Base-by-base conservation (phyloP, 2,888 invertebrate species). In the Hesperia comma region DNA sequence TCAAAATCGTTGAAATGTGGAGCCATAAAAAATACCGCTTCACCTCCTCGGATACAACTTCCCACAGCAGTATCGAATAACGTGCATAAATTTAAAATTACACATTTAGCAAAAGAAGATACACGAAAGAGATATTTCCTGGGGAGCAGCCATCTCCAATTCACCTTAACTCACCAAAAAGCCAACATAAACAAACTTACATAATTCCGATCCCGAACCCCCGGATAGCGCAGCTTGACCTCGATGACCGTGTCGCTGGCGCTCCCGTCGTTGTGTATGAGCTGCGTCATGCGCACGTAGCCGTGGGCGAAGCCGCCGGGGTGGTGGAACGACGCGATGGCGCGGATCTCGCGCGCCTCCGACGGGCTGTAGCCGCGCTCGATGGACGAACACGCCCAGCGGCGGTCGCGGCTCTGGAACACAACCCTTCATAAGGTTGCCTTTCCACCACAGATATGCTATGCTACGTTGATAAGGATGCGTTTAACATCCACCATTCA, bases 301-400 rank as follows among this genome's bases (percentile, higher is more conserved):
- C 99, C 98, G 85, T 94, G 95, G 0, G 97, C 97, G 85, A 95
- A 97, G 0, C 98, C 97, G 15, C 94, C 93, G 0, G 97, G 97
- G 93, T 98, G 97, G 89, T 98, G 98, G 86, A 99, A 99, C 0
- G 97, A 97, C 1, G 98, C 98, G 69, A 98, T 96, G 2, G 95
- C 98, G 67, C 97, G 94, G 56, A 97, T 92, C 90, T 98, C 97
- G 41, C 96, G 93, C 0, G 97, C 98, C 82, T 98, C 98, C 0
- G 96, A 95, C 0, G 97, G 97, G 69, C 97, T 96, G 86, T 97
- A 98, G 0, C 98, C 98, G 74, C 98, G 94, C 85, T 97, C 97
- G 46, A 98, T 93, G 0, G 95, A 95, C 1, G 97, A 96, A 81
- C 98, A 98, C 0, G 96, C 96, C 97, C 97, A 97, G 74, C 97